Evolutionary conservation across 1,140 invertebrate genomes (phyloP).

Genomic region (Drosophila repletoides): DNA sequence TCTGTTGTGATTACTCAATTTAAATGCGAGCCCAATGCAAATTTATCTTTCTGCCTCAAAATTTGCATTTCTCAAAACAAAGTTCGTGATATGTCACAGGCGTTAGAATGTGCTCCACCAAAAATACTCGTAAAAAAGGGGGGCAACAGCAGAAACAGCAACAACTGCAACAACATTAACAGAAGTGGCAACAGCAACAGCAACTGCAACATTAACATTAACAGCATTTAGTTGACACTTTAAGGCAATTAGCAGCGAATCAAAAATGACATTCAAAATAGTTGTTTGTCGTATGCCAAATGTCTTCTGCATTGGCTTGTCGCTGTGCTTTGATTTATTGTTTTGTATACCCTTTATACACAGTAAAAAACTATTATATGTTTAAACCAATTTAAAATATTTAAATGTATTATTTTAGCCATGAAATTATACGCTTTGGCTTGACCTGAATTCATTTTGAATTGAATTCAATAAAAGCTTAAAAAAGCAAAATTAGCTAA

Average conservation of each 20-base stretch:
- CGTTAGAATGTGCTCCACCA: conserved; percentile 61
- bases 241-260: conserved; percentile 31
- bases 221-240: conserved; percentile 38
- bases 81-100: conserved; percentile 74
- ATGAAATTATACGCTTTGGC: no score
- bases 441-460: no score
- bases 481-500: no score
- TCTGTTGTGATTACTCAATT: conserved; percentile 61
- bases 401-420: no score
- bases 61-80: conserved; percentile 63
- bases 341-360: conserved; percentile 1
- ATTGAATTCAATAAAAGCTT: no score
- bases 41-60: conserved; percentile 45
- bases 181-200: not conserved
- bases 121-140: not conserved
- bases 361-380: no score
- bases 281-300: conserved; percentile 1
- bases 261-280: conserved; percentile 34
- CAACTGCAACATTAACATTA: conserved; percentile 12
- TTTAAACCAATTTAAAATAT: not conserved
- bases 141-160: not conserved
- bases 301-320: not conserved
- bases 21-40: conserved; percentile 61
- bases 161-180: not conserved
- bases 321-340: not conserved